Conservation (phyloP, 2,888 invertebrate genomes). For the Lymantria monacha region DNA sequence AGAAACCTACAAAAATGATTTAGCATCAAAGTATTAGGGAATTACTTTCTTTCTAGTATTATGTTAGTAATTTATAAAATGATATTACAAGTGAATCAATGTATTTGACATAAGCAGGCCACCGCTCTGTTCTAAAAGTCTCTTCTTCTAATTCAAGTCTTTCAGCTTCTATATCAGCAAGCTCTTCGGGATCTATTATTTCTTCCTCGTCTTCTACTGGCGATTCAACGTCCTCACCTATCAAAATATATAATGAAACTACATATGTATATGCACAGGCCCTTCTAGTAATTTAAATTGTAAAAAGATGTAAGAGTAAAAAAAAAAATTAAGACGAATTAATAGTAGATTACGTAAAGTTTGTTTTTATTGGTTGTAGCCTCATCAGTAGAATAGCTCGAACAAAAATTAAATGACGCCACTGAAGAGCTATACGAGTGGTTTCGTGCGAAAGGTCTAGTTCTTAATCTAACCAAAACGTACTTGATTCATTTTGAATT, state of each 20-base stretch:
- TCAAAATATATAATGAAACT: not conserved
- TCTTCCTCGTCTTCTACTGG: conserved; percentile 67
- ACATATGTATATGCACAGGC: not conserved
- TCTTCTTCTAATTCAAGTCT: conserved; percentile 60
- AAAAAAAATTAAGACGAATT: too few relatives aligned
- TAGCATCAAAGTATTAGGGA: not conserved
- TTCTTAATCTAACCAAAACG: too few relatives aligned
- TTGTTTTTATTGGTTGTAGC: too few relatives aligned
- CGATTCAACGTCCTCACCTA: conserved; percentile 69
- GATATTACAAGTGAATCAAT: conserved; percentile 63
- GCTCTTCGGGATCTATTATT: conserved; percentile 60
- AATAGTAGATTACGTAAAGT: too few relatives aligned
- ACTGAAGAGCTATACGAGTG: too few relatives aligned
- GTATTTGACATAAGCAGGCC: conserved; percentile 77
- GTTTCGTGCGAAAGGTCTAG: too few relatives aligned
- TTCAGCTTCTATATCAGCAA: conserved; percentile 72
- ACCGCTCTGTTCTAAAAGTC: conserved; percentile 64
- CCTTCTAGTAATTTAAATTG: too few relatives aligned
- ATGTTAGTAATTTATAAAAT: not conserved
- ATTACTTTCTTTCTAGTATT: not conserved
- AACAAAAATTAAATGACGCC: too few relatives aligned
- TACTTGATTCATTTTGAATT: too few relatives aligned
- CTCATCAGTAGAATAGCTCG: too few relatives aligned
- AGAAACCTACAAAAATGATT: conserved; percentile 54
- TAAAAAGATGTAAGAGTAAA: too few relatives aligned